These are phyloP conservation scores for Philaethria dido DNA, from an alignment of 2,888 invertebrate species.

Conservation along the genomic window DNA sequence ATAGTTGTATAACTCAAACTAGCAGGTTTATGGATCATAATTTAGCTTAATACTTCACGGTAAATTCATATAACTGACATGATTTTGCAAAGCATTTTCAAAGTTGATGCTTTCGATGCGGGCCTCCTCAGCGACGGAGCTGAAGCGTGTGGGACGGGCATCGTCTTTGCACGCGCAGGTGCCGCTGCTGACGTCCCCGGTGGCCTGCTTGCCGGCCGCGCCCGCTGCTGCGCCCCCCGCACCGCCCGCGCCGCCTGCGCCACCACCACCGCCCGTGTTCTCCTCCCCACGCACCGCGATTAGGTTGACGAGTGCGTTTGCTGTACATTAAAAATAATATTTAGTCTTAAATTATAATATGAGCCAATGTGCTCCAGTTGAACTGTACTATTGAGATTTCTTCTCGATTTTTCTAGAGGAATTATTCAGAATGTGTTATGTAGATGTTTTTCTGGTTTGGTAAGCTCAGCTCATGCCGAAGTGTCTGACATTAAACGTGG, in stretches of 20 bases:
- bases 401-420: too few relatives aligned
- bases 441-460: too few relatives aligned
- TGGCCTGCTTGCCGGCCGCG: conserved; percentile 48
- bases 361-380: too few relatives aligned
- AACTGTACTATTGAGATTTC: too few relatives aligned
- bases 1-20: background rate
- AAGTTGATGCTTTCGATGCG: conserved; percentile 86
- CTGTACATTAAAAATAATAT: conserved; percentile 48
- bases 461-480: too few relatives aligned
- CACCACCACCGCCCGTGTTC: conserved; percentile 50
- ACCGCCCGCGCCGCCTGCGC: conserved; percentile 59
- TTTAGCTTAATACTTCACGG: background rate
- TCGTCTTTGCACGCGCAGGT: conserved; percentile 63
- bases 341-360: background rate
- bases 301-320: conserved; percentile 66
- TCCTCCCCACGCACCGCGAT: conserved; percentile 64
- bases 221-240: conserved; percentile 48
- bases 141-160: conserved; percentile 57
- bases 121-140: conserved; percentile 76
- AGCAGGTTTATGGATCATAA: background rate
- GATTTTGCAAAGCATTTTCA: conserved; percentile 92
- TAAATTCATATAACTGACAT: conserved; percentile 78
- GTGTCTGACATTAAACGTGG: too few relatives aligned
- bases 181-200: conserved; percentile 70
- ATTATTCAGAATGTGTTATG: too few relatives aligned